A percentile compares a stretch with the other conserved stretches of the same genome.
Conservation (phyloP, 2,888 invertebrate species). For the Pristionchus entomophagus region DNA sequence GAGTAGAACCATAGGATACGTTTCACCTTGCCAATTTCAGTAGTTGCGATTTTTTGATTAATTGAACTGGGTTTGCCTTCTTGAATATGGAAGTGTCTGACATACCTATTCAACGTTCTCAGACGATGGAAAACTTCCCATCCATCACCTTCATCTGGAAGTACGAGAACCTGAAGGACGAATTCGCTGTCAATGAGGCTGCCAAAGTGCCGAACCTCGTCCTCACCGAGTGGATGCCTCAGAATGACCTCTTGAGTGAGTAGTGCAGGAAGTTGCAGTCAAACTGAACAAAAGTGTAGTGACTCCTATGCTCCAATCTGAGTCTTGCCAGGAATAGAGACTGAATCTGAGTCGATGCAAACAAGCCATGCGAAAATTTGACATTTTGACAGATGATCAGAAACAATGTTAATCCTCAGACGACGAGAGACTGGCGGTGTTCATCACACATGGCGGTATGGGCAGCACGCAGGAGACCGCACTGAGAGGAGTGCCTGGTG, state of each 20-base stretch:
- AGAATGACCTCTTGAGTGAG: conserved; percentile 36
- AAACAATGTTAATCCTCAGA: conserved; percentile 12
- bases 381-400: neutral
- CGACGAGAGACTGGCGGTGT: neutral
- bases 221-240: conserved; percentile 39
- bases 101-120: neutral
- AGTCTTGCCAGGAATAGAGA: too few species aligned
- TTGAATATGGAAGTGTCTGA: too few species aligned
- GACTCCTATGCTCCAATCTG: too few species aligned
- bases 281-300: too few species aligned
- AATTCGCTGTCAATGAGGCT: neutral
- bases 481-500: neutral
- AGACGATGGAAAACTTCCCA: neutral
- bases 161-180: conserved; percentile 13
- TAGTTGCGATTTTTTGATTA: too few species aligned
- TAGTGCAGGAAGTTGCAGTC: too few species aligned
- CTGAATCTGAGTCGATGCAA: too few species aligned
- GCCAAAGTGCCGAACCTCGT: conserved; percentile 36
- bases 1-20: too few species aligned
- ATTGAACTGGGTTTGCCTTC: too few species aligned
- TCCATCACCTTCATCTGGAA: conserved; percentile 45
- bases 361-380: too few species aligned
- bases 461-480: conserved; percentile 33
- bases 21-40: too few species aligned
- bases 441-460: conserved; percentile 31